These are phyloP conservation scores for Drosophila willistoni DNA, from an alignment of 1,140 invertebrate species.

Conservation along the genomic window DNA sequence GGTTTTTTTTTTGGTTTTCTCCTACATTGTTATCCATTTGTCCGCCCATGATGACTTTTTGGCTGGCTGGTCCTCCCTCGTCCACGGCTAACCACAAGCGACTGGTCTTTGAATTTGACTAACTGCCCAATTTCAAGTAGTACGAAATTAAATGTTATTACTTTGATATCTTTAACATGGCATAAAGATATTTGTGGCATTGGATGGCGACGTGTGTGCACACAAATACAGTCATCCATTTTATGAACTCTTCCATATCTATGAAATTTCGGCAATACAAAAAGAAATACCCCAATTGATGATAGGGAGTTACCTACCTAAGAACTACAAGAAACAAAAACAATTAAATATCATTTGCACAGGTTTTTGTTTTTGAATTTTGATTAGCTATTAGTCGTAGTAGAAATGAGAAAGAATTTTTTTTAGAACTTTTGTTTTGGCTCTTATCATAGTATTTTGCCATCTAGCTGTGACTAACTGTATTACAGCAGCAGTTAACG, in stretches of 20 bases:
- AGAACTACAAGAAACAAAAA: neutral
- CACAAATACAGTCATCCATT: neutral
- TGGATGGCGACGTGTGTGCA: neutral
- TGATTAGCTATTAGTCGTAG: neutral
- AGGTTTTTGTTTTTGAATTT: neutral
- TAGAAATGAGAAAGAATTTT: neutral
- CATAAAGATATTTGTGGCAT: slow-evolving; percentile 10
- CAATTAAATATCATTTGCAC: neutral
- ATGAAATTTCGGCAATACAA: slow-evolving; percentile 8
- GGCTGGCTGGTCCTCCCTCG: slow-evolving; percentile 1
- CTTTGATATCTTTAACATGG: slow-evolving; percentile 14
- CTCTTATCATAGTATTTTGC: neutral
- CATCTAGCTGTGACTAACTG: neutral
- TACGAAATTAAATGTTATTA: slow-evolving; percentile 1
- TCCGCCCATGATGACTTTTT: neutral
- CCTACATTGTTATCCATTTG: slow-evolving; percentile 7
- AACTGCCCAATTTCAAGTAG: slow-evolving; percentile 9
- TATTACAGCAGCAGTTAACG: no score
- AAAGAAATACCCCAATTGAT: neutral
- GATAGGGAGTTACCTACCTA: neutral
- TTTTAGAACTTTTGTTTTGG: neutral
- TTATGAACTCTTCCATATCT: slow-evolving; percentile 9
- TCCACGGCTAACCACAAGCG: neutral
- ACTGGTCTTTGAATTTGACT: neutral
- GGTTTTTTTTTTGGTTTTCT: no score